These are phyloP conservation scores for Agonopterix heracliana DNA, from an alignment of 2,888 invertebrate species.

Conservation along the genomic window DNA sequence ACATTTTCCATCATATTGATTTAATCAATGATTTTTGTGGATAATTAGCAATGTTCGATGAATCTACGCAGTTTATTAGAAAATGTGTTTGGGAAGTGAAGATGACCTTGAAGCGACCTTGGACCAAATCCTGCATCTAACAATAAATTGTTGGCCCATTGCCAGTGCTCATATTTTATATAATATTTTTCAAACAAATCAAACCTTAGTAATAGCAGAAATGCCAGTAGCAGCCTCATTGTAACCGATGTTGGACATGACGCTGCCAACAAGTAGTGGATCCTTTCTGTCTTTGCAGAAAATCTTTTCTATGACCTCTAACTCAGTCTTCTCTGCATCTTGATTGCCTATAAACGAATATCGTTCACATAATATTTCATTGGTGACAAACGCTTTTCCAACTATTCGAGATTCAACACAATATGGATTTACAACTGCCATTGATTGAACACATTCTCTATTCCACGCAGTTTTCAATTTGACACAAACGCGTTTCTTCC, in stretches of 20 bases:
- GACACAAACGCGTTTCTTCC: too few relatives aligned
- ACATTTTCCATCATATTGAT: not conserved
- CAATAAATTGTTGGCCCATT: not conserved
- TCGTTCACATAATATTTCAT: not conserved
- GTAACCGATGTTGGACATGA: constrained; percentile 54
- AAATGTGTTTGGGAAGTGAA: not conserved
- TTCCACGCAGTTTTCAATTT: too few relatives aligned
- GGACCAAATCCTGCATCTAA: not conserved
- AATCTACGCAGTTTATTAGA: not conserved
- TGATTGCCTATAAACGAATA: constrained; percentile 52
- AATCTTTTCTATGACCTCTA: constrained; percentile 74
- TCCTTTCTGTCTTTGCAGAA: constrained; percentile 46
- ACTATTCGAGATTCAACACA: too few relatives aligned
- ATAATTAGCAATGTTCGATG: not conserved
- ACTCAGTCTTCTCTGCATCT: constrained; percentile 78
- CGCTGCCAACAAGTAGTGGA: constrained; percentile 68
- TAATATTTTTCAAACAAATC: not conserved
- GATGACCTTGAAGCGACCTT: not conserved
- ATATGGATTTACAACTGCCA: too few relatives aligned
- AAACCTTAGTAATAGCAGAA: constrained; percentile 72
- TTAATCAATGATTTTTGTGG: too few relatives aligned
- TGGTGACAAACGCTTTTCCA: not conserved
- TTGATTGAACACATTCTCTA: too few relatives aligned
- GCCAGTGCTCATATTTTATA: too few relatives aligned
- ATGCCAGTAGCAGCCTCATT: constrained; percentile 50